phyloP scores from a whole-genome alignment of 2,113 vertebrate species.

The Myotis lucifugus region DNA sequence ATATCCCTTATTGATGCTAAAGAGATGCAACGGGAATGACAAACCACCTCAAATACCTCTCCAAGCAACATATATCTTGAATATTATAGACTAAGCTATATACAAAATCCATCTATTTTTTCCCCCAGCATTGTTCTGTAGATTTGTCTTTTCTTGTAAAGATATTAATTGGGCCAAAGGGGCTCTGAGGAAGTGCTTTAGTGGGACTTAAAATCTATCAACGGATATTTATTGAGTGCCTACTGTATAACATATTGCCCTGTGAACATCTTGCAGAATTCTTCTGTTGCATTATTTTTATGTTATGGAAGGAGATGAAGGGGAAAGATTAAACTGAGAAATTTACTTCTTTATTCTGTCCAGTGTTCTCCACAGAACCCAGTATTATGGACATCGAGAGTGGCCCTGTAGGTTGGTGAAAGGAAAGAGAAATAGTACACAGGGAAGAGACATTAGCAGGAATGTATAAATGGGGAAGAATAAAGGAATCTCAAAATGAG shows the following conservation, averaged over 20 bases:
- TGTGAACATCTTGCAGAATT: constrained; percentile 47
- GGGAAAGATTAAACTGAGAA: background rate
- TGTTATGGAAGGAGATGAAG: background rate
- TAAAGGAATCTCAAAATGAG: background rate
- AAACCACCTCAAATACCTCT: constrained; percentile 43
- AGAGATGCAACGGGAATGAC: constrained; percentile 47
- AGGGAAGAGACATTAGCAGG: background rate
- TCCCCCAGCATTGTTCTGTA: constrained; percentile 19
- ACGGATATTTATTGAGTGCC: constrained; percentile 43
- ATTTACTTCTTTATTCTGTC: background rate
- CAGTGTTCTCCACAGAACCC: background rate
- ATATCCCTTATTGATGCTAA: constrained; percentile 37
- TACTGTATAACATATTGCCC: constrained; percentile 18
- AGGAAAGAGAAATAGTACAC: background rate
- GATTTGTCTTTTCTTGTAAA: constrained; percentile 69
- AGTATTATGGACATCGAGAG: background rate
- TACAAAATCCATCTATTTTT: constrained; percentile 53
- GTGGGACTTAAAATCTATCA: constrained; percentile 65
- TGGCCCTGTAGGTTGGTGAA: background rate
- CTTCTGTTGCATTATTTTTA: background rate
- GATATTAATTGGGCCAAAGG: constrained; percentile 68
- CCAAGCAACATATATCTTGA: constrained; percentile 46
- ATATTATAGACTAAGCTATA: constrained; percentile 54
- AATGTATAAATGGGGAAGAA: background rate
- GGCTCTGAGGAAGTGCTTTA: constrained; percentile 33